Conservation (phyloP, 2,113 vertebrate genomes). For the Emydocephalus ijimae region DNA sequence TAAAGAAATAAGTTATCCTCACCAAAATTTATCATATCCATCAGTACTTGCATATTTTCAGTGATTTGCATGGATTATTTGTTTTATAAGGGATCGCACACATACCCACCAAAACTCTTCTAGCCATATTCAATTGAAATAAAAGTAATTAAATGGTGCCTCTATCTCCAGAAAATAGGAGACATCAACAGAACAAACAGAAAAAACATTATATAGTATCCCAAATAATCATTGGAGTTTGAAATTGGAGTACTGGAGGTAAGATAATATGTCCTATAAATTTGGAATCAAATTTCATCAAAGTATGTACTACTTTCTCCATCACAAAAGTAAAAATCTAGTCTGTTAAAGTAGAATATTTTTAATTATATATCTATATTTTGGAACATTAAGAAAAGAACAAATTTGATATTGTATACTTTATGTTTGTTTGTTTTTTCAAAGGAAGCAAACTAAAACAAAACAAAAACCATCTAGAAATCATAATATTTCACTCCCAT, state of each 20-base stretch:
- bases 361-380: neutral
- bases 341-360: neutral
- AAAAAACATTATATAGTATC: too few relatives aligned
- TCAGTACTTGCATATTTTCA: neutral
- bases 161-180: neutral
- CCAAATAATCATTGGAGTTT: too few relatives aligned
- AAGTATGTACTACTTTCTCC: too few relatives aligned
- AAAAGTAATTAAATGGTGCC: neutral
- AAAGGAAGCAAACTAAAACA: neutral
- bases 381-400: neutral
- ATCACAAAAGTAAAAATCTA: too few relatives aligned
- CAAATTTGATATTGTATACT: neutral
- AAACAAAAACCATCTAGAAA: neutral
- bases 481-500: neutral
- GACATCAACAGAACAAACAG: neutral
- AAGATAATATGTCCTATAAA: too few relatives aligned
- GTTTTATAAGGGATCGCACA: neutral
- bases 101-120: rapidly evolving
- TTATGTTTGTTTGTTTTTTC: neutral
- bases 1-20: too few relatives aligned
- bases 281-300: too few relatives aligned
- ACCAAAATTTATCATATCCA: neutral
- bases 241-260: too few relatives aligned
- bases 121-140: neutral
- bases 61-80: neutral